Evolutionary conservation across 2,113 vertebrate genomes (phyloP), one percentile per base, ranked within the genome.

Genomic region (Meriones unguiculatus): DNA sequence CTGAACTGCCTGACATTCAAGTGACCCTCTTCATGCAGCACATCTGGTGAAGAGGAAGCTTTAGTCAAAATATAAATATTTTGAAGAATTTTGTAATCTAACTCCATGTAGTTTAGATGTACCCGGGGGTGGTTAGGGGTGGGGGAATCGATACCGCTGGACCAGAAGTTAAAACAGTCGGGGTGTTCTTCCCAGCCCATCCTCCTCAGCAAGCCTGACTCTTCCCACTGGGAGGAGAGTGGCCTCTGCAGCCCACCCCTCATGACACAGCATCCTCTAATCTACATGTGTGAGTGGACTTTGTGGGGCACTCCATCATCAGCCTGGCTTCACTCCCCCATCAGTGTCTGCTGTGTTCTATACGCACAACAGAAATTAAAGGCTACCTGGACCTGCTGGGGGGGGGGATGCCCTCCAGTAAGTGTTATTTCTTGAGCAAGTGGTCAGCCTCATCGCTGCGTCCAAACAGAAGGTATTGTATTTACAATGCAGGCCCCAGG

Each of bases 171-270:
- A 35, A 84, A 93, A 93, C n/a, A 25, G 57, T 65, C 5, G 5
- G n/a, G 9, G 57, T 11, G 0, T 57, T 41, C 54, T 35, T 28
- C 7, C 41, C 38, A 0, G 17, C 25, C 18, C 2, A 0, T 0
- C 25, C 11, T 3, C 35, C 62, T 64, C 75, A 0, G 11, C 0
- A 17, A 76, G 50, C n/a, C 38, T 25, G 3, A 0, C 2, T 38
- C 41, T 87, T 73, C 67, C 32, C 10, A 28, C 28, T 30, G 38
- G 0, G n/a, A 41, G 41, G 18, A 8, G 1, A 18, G 11, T 62
- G 54, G 5, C 9, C 41, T 17, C 54, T 65, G 20, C 87, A 2
- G 67, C 35, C 70, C 20, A 12, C 52, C 54, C 70, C n/a, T 25
- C 17, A 0, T 6, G 22, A 35, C 14, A 2, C 76, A n/a, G 81